These are phyloP conservation scores for Peromyscus aztecus DNA, from an alignment of 2,797 vertebrate genomes.

Conservation along the genomic window DNA sequence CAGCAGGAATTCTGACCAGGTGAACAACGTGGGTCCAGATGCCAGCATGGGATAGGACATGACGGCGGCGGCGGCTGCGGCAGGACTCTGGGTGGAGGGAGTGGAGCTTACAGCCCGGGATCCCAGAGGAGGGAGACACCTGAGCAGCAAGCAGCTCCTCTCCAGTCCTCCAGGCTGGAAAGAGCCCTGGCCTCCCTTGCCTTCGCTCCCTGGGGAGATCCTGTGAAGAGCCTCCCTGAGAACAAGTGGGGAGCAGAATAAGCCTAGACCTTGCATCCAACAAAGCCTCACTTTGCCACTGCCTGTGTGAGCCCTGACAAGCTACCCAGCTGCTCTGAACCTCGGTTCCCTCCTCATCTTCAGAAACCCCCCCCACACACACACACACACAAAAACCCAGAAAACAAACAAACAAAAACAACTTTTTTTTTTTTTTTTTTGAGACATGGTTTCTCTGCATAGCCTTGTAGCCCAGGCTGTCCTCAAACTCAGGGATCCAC, in stretches of 20 bases:
- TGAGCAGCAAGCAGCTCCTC: not conserved
- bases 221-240: not conserved
- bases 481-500: not conserved
- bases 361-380: not conserved
- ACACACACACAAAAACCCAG: not conserved
- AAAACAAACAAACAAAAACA: not conserved
- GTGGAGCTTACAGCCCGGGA: not conserved
- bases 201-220: not conserved
- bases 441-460: not conserved
- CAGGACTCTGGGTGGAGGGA: not conserved
- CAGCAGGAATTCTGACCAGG: not conserved
- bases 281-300: not conserved
- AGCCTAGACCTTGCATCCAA: not conserved
- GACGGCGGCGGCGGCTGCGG: no score
- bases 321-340: not conserved
- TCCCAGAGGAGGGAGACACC: not conserved
- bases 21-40: not conserved
- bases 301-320: not conserved
- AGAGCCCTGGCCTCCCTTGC: not conserved
- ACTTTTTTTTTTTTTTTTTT: not conserved
- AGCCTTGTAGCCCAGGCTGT: not conserved
- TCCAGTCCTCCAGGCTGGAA: not conserved
- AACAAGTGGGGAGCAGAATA: not conserved
- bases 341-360: constrained; percentile 48
- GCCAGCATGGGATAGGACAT: no score